A percentile compares a stretch with the other conserved stretches of the same genome.
phyloP scores from a whole-genome alignment of 1,140 invertebrate genomes.

The Antheraea pernyi region DNA sequence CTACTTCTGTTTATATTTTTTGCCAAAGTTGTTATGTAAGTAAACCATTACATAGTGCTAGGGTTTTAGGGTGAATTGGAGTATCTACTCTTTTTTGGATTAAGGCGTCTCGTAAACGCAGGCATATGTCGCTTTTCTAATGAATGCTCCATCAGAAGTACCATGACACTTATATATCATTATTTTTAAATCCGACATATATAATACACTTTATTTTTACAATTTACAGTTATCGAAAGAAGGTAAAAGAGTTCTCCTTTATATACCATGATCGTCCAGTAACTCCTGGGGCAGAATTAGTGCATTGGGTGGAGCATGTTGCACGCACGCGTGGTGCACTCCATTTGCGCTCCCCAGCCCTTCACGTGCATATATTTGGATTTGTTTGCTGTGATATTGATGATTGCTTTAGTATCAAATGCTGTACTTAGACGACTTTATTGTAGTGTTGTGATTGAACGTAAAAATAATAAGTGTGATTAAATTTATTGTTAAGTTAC shows the following conservation, averaged over 20 bases:
- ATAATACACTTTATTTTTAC: neutral
- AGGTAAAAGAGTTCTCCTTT: slow-evolving; percentile 38
- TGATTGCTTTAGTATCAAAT: neutral
- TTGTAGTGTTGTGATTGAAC: neutral
- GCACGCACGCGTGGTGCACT: slow-evolving; percentile 43
- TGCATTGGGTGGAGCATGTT: slow-evolving; percentile 51
- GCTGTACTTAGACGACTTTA: neutral
- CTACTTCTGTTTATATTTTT: too few species aligned
- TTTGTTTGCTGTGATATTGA: slow-evolving; percentile 19
- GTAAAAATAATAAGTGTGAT: slow-evolving; percentile 4
- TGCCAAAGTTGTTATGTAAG: too few species aligned
- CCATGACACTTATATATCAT: too few species aligned
- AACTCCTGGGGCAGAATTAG: slow-evolving; percentile 40
- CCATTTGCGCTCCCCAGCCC: slow-evolving; percentile 40
- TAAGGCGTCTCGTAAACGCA: too few species aligned
- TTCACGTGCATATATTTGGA: slow-evolving; percentile 49
- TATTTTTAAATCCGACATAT: too few species aligned
- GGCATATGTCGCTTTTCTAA: too few species aligned
- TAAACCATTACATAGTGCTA: too few species aligned
- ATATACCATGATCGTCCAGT: slow-evolving; percentile 49
- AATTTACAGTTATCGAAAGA: slow-evolving; percentile 35
- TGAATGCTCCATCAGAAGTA: too few species aligned
- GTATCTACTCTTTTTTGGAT: too few species aligned
- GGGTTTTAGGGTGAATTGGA: too few species aligned
- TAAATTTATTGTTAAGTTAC: neutral